These are phyloP conservation scores for Capitulum mitella DNA, from an alignment of 2,888 invertebrate genomes.

Conservation along the genomic window DNA sequence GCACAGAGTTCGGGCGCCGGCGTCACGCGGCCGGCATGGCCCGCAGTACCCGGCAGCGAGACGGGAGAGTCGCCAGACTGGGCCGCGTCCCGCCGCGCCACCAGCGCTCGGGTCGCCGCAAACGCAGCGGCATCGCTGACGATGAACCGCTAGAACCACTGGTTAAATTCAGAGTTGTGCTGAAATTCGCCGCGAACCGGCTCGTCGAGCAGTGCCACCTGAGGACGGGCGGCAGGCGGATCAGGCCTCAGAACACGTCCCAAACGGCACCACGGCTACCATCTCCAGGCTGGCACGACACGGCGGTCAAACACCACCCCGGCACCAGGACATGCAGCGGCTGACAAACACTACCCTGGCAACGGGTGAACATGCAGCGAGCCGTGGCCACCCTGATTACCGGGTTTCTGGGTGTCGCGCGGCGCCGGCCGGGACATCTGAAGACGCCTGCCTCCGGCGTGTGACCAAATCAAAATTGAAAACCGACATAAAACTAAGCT, in stretches of 20 bases:
- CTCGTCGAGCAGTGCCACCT: constrained; percentile 58
- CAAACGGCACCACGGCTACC: too few relatives aligned
- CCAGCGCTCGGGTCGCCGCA: constrained; percentile 49
- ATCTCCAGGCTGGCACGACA: too few relatives aligned
- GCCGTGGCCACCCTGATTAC: too few relatives aligned
- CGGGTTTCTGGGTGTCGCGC: not conserved
- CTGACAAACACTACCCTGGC: too few relatives aligned
- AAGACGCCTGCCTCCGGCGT: not conserved
- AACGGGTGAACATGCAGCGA: too few relatives aligned
- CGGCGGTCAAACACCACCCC: too few relatives aligned
- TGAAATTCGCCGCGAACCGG: constrained; percentile 97
- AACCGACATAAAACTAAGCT: too few relatives aligned
- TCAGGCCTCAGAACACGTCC: too few relatives aligned
- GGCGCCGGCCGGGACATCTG: not conserved
- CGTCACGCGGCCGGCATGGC: not conserved
- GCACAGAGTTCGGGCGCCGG: not conserved
- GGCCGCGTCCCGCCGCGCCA: not conserved
- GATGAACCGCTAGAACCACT: constrained; percentile 99
- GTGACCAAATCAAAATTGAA: too few relatives aligned
- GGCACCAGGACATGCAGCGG: not conserved
- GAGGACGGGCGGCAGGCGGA: not conserved
- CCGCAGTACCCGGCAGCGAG: not conserved
- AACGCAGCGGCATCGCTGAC: too few relatives aligned
- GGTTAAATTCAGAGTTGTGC: constrained; percentile 98
- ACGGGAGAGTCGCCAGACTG: not conserved